A percentile compares a stretch with the other conserved stretches of the same genome.
Conservation (phyloP, 1,140 invertebrate genomes). For the Caerostris extrusa region DNA sequence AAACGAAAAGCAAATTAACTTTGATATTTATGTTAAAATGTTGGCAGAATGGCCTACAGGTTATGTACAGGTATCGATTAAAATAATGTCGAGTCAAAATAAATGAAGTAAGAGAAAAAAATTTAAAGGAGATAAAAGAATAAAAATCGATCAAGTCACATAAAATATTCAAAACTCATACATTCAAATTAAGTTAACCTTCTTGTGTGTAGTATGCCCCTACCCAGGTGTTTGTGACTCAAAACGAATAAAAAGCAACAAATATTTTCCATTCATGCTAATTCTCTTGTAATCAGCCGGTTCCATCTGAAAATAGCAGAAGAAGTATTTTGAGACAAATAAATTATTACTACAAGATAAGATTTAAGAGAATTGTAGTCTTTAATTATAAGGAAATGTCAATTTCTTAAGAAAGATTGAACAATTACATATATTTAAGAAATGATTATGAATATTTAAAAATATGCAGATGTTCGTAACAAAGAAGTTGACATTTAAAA, state of each 20-base stretch:
- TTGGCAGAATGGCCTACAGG: no score
- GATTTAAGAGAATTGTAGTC: background rate
- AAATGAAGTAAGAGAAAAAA: background rate
- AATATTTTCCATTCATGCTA: background rate
- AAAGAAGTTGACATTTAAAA: no score
- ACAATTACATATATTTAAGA: background rate
- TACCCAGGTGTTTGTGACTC: background rate
- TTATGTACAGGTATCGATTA: no score
- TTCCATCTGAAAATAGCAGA: background rate
- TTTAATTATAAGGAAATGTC: background rate
- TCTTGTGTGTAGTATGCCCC: background rate
- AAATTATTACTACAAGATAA: background rate
- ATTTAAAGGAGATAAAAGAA: background rate
- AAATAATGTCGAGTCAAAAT: no score
- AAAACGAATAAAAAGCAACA: background rate
- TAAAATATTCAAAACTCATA: constrained; percentile 24
- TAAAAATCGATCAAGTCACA: background rate
- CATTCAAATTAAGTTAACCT: constrained; percentile 26
- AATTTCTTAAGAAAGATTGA: background rate
- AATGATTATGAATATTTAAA: constrained; percentile 1
- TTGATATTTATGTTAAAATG: no score
- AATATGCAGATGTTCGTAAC: background rate
- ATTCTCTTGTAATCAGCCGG: background rate
- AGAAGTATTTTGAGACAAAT: background rate
- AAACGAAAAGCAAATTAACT: no score